phyloP scores from a whole-genome alignment of 2,113 vertebrate species.

The Cromileptes altivelis region DNA sequence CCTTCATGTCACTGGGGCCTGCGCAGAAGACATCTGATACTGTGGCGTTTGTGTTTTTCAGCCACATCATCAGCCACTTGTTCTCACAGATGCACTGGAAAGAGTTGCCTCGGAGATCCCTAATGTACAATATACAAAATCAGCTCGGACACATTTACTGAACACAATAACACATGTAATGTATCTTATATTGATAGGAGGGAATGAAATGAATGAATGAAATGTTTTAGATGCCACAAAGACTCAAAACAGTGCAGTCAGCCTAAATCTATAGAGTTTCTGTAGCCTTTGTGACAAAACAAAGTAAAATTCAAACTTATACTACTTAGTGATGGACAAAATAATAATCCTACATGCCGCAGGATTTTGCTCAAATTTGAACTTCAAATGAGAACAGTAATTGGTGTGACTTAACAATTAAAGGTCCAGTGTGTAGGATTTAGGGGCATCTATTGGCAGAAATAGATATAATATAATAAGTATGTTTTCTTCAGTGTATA shows the following conservation, averaged over 20 bases:
- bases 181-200: not conserved
- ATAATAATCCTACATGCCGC: not conserved
- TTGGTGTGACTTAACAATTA: no score
- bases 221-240: not conserved
- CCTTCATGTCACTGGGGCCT: conserved; percentile 92
- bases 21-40: conserved; percentile 94
- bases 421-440: no score
- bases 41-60: conserved; percentile 98
- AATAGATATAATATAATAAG: no score
- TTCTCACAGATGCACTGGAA: conserved; percentile 97
- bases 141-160: not conserved
- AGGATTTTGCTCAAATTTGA: not conserved
- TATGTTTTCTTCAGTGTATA: no score
- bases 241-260: not conserved
- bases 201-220: no score
- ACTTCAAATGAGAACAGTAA: not conserved
- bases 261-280: no score
- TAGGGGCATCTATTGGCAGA: no score
- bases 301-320: not conserved
- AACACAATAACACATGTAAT: not conserved
- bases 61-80: conserved; percentile 97
- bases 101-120: conserved; percentile 96
- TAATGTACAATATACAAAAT: conserved; percentile 63
- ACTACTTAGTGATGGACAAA: not conserved
- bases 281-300: not conserved